Conservation (phyloP, 2,797 vertebrate genomes). For the Oophaga sylvatica region DNA sequence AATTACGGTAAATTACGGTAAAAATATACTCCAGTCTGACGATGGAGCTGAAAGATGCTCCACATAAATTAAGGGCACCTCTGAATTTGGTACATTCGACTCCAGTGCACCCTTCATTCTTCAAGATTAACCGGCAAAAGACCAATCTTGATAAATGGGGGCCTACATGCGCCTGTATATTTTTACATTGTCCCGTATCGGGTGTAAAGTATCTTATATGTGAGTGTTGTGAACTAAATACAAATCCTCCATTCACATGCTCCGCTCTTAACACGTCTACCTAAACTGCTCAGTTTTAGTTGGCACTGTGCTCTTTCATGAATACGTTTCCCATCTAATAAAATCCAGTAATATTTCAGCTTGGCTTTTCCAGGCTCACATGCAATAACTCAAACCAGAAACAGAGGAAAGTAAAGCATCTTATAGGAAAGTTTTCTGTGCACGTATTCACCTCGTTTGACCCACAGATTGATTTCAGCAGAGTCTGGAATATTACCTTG, state of each 20-base stretch:
- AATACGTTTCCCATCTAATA: constrained; percentile 58
- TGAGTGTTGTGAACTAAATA: constrained; percentile 8
- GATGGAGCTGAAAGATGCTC: too few species aligned
- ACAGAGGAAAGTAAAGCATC: constrained; percentile 50
- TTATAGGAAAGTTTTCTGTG: constrained; percentile 51
- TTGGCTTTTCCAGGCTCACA: constrained; percentile 48
- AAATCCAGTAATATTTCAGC: constrained; percentile 56
- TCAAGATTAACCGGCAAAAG: too few species aligned
- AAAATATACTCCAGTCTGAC: too few species aligned
- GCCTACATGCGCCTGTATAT: background rate
- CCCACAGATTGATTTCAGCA: constrained; percentile 52
- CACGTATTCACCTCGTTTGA: constrained; percentile 57
- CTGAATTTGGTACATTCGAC: too few species aligned
- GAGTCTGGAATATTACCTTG: constrained; percentile 48
- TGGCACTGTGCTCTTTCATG: constrained; percentile 50
- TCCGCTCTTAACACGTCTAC: constrained; percentile 26
- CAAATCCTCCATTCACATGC: constrained; percentile 41
- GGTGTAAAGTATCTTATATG: background rate
- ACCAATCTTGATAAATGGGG: too few species aligned
- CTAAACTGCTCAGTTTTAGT: constrained; percentile 44
- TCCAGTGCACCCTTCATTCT: too few species aligned
- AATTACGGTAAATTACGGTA: too few species aligned
- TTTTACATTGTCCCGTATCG: constrained; percentile 4
- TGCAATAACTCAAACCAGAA: constrained; percentile 61
- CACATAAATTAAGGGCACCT: too few species aligned